phyloP scores from a whole-genome alignment of 2,797 vertebrate species.

The Coranthus polyacanthus region DNA sequence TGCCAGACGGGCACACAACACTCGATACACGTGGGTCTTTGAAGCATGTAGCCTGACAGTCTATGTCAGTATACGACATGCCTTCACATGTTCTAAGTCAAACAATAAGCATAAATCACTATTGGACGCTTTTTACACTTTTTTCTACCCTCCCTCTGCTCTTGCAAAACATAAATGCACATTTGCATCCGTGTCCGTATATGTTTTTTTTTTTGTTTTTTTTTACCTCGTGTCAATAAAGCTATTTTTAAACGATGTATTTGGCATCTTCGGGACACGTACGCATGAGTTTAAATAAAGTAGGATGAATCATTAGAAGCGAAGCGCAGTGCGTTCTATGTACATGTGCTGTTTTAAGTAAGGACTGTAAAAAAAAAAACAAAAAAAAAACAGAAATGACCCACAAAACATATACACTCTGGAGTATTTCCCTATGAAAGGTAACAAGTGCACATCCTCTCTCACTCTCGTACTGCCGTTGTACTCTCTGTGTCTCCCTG shows the following conservation, averaged over 20 bases:
- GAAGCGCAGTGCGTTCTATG: too few relatives aligned
- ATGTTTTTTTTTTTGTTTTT: too few relatives aligned
- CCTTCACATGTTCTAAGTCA: conserved; percentile 17
- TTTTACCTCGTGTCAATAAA: conserved; percentile 32
- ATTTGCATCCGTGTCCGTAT: conserved; percentile 12
- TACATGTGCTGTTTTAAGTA: too few relatives aligned
- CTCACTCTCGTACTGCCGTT: neutral
- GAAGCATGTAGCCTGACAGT: neutral
- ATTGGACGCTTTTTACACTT: neutral
- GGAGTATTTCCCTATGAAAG: conserved; percentile 24
- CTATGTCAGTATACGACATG: conserved; percentile 1
- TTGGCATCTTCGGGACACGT: conserved; percentile 15
- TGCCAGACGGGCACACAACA: conserved; percentile 27
- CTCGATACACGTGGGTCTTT: conserved; percentile 14
- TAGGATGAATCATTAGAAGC: too few relatives aligned
- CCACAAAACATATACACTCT: conserved; percentile 4
- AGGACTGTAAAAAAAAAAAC: conserved; percentile 6
- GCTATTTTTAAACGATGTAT: conserved; percentile 40
- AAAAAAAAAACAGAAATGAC: neutral
- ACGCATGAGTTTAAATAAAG: neutral
- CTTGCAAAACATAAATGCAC: conserved; percentile 28
- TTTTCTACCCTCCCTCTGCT: conserved; percentile 2
- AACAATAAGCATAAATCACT: conserved; percentile 31
- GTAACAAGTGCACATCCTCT: conserved; percentile 20
- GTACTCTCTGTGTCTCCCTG: neutral